Base-by-base conservation (phyloP, 2,113 vertebrate genomes). In the Willisornis vidua region DNA sequence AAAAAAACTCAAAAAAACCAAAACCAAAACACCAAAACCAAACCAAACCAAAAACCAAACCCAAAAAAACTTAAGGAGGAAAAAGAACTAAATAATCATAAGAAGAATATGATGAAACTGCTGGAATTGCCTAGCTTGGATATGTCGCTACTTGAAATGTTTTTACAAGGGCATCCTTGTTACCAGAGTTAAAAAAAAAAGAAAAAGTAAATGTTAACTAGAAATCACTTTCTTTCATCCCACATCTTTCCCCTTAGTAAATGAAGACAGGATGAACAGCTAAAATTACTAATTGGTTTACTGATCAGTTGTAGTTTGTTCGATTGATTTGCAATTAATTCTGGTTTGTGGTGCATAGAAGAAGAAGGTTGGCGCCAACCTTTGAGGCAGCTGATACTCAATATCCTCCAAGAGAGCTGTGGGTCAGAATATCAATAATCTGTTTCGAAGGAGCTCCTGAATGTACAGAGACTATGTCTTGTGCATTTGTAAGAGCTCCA, bases 281-380 rank as follows among this genome's bases (percentile, higher is more conserved):
- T 99, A 99, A 99, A 99, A 99, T 99, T 99, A 99, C 99, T 99
- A 99, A 99, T 99, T 99, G 98, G 98, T 99, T 99, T 99, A 99
- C 98, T 99, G 99, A 99, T 99, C 99, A 99, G 99, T 99, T 99
- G 99, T 99, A 99, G 99, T 99, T 99, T 99, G 99, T 99, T 99
- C 98, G 98, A 99, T 99, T 99, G 99, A 99, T 99, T 99, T 99
- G 99, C 99, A 99, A 99, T 99, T 99, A 99, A 99, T 99, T 99
- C 99, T 99, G 98, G 98, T 99, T 99, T 99, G 99, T 98, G 99
- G 99, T 98, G 96, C 93, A 93, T 94, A 98, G 97, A 98, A 98
- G 98, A 98, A 98, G 98, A 98, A 98, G 97, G 96, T 98, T 99
- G 99, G 99, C 99, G 99, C 99, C 99, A 99, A 99, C 98, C 98